A percentile compares a stretch with the other conserved stretches of the same genome.
Conservation (phyloP, 2,888 invertebrate genomes). For the Himalopsyche japonica region DNA sequence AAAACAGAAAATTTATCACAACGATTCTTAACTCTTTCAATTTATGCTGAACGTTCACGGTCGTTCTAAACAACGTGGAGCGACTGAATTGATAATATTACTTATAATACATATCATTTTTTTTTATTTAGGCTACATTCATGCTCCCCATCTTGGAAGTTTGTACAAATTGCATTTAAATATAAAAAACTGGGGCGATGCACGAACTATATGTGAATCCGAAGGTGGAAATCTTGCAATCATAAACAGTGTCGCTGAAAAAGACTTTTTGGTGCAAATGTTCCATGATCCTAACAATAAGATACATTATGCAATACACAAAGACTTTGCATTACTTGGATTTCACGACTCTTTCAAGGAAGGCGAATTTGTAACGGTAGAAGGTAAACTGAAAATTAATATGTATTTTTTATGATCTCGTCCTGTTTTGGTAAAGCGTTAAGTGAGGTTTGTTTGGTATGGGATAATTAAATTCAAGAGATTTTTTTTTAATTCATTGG, state of each 20-base stretch:
- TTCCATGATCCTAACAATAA: constrained; percentile 38
- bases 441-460: no score
- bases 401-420: background rate
- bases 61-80: no score
- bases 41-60: no score
- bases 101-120: no score
- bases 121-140: background rate
- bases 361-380: background rate
- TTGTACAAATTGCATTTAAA: constrained; percentile 51
- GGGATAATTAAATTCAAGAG: no score
- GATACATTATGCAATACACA: background rate
- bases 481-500: no score
- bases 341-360: constrained; percentile 22
- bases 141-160: constrained; percentile 13
- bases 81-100: no score
- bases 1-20: no score
- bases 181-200: constrained; percentile 50
- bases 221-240: constrained; percentile 51
- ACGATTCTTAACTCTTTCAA: no score
- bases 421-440: no score
- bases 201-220: constrained; percentile 46
- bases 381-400: background rate
- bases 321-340: background rate
- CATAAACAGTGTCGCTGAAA: constrained; percentile 48
- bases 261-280: constrained; percentile 45